These are phyloP conservation scores for Dasypus novemcinctus DNA, from an alignment of 2,113 vertebrate genomes.

Conservation along the genomic window DNA sequence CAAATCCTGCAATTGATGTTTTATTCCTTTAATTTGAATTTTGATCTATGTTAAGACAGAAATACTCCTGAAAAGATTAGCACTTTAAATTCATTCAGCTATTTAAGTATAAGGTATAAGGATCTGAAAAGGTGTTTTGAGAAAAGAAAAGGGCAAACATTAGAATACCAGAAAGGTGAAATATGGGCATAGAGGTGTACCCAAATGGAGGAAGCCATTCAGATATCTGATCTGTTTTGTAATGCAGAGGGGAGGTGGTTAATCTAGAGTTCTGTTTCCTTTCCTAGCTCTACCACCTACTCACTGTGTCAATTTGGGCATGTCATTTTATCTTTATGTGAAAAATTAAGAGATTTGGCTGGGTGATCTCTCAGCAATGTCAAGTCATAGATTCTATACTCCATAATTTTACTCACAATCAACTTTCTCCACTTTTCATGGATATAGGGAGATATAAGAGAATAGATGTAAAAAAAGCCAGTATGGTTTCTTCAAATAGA, in stretches of 20 bases:
- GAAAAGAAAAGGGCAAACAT: background rate
- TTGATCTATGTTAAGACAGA: background rate
- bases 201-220: background rate
- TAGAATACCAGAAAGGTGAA: background rate
- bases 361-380: background rate
- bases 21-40: background rate
- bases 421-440: background rate
- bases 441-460: background rate
- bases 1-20: background rate
- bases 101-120: background rate
- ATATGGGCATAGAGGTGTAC: background rate
- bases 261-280: background rate
- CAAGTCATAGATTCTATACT: background rate
- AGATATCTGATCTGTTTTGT: background rate
- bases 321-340: background rate
- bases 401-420: background rate
- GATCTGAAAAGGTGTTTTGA: background rate
- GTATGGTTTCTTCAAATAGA: slow-evolving; percentile 3
- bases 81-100: background rate
- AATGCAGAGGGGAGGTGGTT: background rate
- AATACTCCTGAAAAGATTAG: background rate
- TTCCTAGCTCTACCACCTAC: background rate
- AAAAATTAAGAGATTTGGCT: background rate
- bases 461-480: background rate
- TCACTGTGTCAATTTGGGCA: background rate